Conservation (phyloP, 64 coral and sea anemone genomes). For the Montipora sp. region DNA sequence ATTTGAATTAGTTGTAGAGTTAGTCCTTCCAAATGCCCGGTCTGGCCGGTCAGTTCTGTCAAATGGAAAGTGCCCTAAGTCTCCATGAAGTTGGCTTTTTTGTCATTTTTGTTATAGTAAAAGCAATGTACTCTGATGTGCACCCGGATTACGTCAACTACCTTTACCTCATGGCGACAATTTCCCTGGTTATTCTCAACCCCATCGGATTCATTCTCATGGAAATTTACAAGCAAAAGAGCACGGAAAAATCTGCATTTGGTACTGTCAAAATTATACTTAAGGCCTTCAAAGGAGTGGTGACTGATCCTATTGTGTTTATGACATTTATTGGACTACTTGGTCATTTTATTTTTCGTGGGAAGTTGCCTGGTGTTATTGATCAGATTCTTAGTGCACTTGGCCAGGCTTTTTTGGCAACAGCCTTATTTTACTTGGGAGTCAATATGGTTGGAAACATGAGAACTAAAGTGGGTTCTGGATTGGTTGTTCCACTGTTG, state of each 20-base stretch:
- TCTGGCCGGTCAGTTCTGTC: too few relatives aligned
- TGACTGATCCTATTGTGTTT: constrained; percentile 70
- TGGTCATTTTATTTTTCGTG: constrained; percentile 60
- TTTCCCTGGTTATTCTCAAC: constrained; percentile 71
- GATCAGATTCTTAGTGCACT: constrained; percentile 60
- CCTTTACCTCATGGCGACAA: constrained; percentile 78
- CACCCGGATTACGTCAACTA: constrained; percentile 82
- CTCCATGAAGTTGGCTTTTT: not conserved
- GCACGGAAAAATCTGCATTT: not conserved
- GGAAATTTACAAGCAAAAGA: constrained; percentile 72
- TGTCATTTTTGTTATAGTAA: constrained; percentile 54
- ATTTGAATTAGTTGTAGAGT: too few relatives aligned
- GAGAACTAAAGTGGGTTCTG: constrained; percentile 75
- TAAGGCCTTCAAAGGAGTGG: constrained; percentile 70
- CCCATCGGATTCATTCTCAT: constrained; percentile 82
- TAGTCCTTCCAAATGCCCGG: too few relatives aligned
- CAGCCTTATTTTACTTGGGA: constrained; percentile 87
- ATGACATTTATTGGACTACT: constrained; percentile 83
- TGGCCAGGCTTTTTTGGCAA: constrained; percentile 81
- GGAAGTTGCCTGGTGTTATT: constrained; percentile 54
- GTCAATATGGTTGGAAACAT: constrained; percentile 93
- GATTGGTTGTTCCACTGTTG: constrained; percentile 75
- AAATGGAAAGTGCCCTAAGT: too few relatives aligned
- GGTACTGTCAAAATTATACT: constrained; percentile 51
- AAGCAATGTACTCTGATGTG: constrained; percentile 76